These are phyloP conservation scores for Notocelia uddmanniana DNA, from an alignment of 2,888 invertebrate genomes.

Conservation along the genomic window DNA sequence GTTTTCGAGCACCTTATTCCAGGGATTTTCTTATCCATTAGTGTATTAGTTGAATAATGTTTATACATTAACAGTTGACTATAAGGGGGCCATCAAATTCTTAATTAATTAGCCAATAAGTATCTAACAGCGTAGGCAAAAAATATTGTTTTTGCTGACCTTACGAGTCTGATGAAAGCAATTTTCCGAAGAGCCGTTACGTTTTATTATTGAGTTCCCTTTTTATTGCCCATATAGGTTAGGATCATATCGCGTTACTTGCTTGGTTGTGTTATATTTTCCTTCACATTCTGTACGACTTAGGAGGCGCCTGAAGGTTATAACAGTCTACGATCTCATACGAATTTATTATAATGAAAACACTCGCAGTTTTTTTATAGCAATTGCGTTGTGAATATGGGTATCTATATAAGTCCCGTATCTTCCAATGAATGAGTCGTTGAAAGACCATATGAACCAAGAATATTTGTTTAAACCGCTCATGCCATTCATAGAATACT, in stretches of 20 bases:
- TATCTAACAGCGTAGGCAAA: constrained; percentile 7
- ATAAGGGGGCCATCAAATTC: background rate
- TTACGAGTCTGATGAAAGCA: constrained; percentile 54
- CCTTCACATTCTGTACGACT: constrained; percentile 18
- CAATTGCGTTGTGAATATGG: background rate
- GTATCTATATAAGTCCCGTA: background rate
- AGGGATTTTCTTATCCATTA: too few relatives aligned
- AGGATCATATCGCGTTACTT: constrained; percentile 39
- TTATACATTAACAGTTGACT: background rate
- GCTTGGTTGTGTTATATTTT: constrained; percentile 24
- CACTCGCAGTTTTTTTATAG: constrained; percentile 8
- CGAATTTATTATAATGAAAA: constrained; percentile 22
- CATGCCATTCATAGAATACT: too few relatives aligned
- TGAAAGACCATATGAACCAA: too few relatives aligned
- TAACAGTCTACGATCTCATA: constrained; percentile 16
- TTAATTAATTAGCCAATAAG: constrained; percentile 22
- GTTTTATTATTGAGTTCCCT: constrained; percentile 58
- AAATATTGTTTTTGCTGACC: constrained; percentile 44
- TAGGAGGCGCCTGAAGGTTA: constrained; percentile 25
- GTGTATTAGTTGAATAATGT: too few relatives aligned
- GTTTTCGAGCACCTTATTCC: too few relatives aligned
- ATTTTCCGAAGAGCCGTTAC: constrained; percentile 57
- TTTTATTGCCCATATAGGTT: constrained; percentile 55
- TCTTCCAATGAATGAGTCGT: too few relatives aligned
- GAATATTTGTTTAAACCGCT: too few relatives aligned